phyloP scores from a whole-genome alignment of 2,113 vertebrate species.

The Hippocampus guttulatus region DNA sequence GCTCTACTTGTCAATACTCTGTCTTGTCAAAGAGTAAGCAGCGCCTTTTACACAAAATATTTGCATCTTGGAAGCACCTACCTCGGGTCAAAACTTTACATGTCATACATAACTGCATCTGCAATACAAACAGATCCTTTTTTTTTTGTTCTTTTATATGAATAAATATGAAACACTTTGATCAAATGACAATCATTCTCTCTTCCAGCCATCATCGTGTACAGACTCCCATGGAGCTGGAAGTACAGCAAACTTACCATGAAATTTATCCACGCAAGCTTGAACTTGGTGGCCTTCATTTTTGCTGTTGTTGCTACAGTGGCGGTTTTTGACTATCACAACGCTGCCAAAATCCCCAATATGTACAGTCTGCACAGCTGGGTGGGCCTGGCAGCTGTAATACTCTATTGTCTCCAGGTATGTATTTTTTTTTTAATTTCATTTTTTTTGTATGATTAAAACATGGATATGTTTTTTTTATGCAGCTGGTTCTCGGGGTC shows the following conservation, averaged over 20 bases:
- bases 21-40: background rate
- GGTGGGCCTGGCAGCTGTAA: slow-evolving; percentile 81
- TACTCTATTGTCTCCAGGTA: slow-evolving; percentile 84
- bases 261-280: slow-evolving; percentile 90
- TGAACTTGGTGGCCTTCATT: slow-evolving; percentile 79
- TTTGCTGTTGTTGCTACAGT: slow-evolving; percentile 79
- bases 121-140: background rate
- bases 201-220: slow-evolving; percentile 75
- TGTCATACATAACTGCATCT: too few species aligned
- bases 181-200: background rate
- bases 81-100: too few species aligned
- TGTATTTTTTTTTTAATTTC: background rate
- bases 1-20: background rate
- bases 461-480: slow-evolving; percentile 26
- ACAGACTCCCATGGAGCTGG: slow-evolving; percentile 95
- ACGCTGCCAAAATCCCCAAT: slow-evolving; percentile 78
- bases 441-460: background rate
- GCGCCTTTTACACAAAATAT: background rate
- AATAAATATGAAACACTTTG: too few species aligned
- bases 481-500: slow-evolving; percentile 83
- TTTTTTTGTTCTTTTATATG: too few species aligned
- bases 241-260: slow-evolving; percentile 87
- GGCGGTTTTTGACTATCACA: slow-evolving; percentile 90
- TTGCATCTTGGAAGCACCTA: background rate
- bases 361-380: slow-evolving; percentile 99